Evolutionary conservation across 2,113 vertebrate species (phyloP), one percentile per base, ranked within the genome.

Genomic region (Chlamydotis undulata): DNA sequence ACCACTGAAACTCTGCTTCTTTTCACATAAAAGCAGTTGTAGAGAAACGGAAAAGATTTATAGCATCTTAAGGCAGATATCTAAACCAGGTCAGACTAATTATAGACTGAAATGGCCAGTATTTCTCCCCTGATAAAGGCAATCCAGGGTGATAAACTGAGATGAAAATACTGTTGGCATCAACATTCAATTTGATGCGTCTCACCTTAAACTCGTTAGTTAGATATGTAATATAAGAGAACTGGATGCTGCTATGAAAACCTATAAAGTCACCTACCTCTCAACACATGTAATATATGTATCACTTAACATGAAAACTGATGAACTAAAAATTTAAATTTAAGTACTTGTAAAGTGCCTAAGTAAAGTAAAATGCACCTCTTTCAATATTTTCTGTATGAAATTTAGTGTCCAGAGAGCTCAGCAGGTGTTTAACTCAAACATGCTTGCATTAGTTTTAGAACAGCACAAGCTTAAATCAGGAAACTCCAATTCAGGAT

Each of bases 61-160:
- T 45, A 87, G 12, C 9, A 37, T 53, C 41, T 74, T 83, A 77
- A 77, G 15, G 24, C 47, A 74, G 35, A 21, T 61, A 45, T 70
- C 59, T 92, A 91, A 93, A 94, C 37, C 56, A 91, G 87, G 64
- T 6, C 83, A 91, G 37, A 84, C 52, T 77, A 93, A 95, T 94
- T 89, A 81, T 29, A 65, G 22, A 33, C 12, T 50, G 53, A 95
- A 93, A 94, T 47, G 56, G 37, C 15, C 52, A 55, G 12, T 37
- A 52, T 81, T 22, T 84, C 43, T 91, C 22, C 15, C 63, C 22
- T 47, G 64, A 87, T 81, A 91, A 87, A 74, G 55, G n/a, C 37
- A 96, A 87, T 69, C 21, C 39, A 75, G 33, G 19, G 37, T 78
- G 60, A 81, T 55, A 95, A 84, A 89, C 28, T 79, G 56, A 84